Percentiles rank a stretch among this genome's conserved stretches.
Evolutionary conservation across 2,888 invertebrate genomes (phyloP).

Genomic region (Himalopsyche anomala): DNA sequence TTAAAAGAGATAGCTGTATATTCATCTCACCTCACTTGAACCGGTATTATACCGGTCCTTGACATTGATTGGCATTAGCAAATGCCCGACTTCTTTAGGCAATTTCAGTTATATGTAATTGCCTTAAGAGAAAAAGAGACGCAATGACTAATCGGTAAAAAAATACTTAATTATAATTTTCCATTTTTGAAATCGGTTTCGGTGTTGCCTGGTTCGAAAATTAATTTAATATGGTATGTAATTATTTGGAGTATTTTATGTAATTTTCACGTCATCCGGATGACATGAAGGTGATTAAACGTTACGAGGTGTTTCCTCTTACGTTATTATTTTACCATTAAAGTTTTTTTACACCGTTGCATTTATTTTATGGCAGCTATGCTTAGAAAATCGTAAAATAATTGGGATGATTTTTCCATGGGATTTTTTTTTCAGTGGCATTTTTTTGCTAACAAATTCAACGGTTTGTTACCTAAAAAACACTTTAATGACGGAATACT

Average conservation of each 20-base stretch:
- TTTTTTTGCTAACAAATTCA: slow-evolving; percentile 10
- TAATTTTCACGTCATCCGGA: slow-evolving; percentile 56
- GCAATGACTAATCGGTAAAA: slow-evolving; percentile 22
- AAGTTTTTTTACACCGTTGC: slow-evolving; percentile 9
- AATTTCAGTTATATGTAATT: slow-evolving; percentile 45
- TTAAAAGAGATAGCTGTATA: slow-evolving; percentile 5
- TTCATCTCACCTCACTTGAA: not conserved
- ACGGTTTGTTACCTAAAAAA: not conserved
- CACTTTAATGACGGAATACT: not conserved
- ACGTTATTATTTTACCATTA: slow-evolving; percentile 20
- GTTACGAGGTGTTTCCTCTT: slow-evolving; percentile 4
- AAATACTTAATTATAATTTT: slow-evolving; percentile 58
- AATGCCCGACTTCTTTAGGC: slow-evolving; percentile 52
- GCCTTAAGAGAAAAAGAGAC: slow-evolving; percentile 46
- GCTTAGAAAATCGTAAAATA: slow-evolving; percentile 6
- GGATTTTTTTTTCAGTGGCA: not conserved
- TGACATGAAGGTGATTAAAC: slow-evolving; percentile 17
- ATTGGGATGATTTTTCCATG: not conserved
- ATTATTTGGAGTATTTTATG: slow-evolving; percentile 59
- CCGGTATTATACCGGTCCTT: slow-evolving; percentile 43
- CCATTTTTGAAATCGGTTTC: slow-evolving; percentile 56
- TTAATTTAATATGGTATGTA: slow-evolving; percentile 46
- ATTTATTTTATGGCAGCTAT: not conserved
- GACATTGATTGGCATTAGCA: slow-evolving; percentile 64
- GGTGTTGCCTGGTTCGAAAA: slow-evolving; percentile 52